Conservation (phyloP, 1,140 invertebrate genomes). For the Babylonia areolata region DNA sequence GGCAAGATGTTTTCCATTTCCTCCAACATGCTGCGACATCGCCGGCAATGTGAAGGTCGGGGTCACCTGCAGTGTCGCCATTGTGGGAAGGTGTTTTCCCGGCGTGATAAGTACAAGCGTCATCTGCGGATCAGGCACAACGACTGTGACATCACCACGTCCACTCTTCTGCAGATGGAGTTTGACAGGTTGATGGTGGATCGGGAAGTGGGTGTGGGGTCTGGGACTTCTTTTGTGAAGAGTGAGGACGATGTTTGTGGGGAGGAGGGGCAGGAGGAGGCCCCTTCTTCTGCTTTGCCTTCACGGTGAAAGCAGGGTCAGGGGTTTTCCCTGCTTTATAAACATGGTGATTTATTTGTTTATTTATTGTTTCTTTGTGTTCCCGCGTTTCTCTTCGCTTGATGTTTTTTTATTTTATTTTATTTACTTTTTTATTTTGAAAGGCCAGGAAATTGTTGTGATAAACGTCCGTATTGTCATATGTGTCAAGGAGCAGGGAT, state of each 20-base stretch:
- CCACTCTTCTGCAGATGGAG: not conserved
- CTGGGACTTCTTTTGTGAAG: not conserved
- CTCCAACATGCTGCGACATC: constrained; percentile 42
- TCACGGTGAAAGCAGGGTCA: not conserved
- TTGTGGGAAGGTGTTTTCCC: constrained; percentile 26
- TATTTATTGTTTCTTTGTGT: not conserved
- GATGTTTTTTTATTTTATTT: not conserved
- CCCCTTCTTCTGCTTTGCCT: not conserved
- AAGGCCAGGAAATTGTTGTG: too few relatives aligned
- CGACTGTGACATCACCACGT: not conserved
- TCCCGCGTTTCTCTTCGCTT: too few relatives aligned
- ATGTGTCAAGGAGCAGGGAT: too few relatives aligned
- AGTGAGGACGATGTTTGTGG: not conserved
- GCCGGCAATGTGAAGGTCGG: constrained; percentile 37
- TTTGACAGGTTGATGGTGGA: not conserved
- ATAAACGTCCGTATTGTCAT: too few relatives aligned
- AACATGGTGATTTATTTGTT: not conserved
- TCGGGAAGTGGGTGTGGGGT: not conserved
- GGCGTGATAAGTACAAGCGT: constrained; percentile 24
- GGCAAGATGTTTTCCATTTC: constrained; percentile 37
- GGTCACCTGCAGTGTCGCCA: constrained; percentile 33
- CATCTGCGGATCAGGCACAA: not conserved
- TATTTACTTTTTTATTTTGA: too few relatives aligned
- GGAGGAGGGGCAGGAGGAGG: not conserved
- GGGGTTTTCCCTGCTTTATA: not conserved